Percentiles rank a stretch among this genome's conserved stretches.
Conservation (phyloP, 2,797 vertebrate species). For the Rousettus madagascariensis region DNA sequence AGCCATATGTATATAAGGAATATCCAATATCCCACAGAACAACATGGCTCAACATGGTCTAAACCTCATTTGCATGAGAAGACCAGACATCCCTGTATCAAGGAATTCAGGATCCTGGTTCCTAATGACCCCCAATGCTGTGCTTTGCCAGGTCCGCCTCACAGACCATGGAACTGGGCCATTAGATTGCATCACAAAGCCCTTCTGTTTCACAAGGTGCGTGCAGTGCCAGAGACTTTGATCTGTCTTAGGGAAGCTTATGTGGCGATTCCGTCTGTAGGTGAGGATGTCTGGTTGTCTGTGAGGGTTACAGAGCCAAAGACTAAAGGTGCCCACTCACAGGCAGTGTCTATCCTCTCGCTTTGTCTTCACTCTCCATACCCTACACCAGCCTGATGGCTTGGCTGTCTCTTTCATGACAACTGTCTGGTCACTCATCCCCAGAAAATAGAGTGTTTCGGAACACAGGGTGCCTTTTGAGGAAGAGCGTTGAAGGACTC, state of each 20-base stretch:
- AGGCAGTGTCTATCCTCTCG: background rate
- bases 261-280: no score
- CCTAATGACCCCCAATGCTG: background rate
- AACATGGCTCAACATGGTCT: constrained; percentile 53
- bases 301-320: background rate
- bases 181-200: constrained; percentile 64
- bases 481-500: background rate
- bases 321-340: background rate
- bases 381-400: background rate
- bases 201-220: background rate
- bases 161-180: constrained; percentile 47
- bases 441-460: background rate
- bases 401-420: background rate
- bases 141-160: background rate
- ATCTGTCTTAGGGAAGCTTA: background rate
- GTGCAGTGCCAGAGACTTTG: background rate
- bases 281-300: background rate
- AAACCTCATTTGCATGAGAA: constrained; percentile 22
- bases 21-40: background rate
- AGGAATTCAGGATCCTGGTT: background rate
- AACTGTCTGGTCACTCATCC: background rate
- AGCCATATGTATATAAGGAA: constrained; percentile 45
- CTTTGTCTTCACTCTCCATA: background rate
- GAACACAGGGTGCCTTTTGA: background rate
- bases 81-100: constrained; percentile 1